These are phyloP conservation scores for Manacus vitellinus DNA, from an alignment of 2,113 vertebrate species.

Conservation along the genomic window DNA sequence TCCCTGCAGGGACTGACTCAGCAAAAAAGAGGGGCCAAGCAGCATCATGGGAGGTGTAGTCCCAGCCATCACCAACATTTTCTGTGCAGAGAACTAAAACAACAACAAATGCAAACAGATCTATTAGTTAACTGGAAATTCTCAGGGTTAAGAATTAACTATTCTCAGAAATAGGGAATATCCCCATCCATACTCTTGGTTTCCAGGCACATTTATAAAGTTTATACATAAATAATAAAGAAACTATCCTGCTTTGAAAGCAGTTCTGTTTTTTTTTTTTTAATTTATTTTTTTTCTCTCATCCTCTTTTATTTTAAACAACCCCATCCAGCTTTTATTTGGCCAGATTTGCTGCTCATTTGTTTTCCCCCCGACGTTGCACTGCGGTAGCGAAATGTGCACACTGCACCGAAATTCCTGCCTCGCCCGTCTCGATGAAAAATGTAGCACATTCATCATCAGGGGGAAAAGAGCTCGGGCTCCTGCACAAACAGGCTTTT, in stretches of 20 bases:
- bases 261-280: no score
- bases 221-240: background rate
- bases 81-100: background rate
- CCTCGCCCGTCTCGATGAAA: constrained; percentile 51
- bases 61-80: background rate
- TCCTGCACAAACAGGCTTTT: constrained; percentile 63
- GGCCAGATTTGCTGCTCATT: constrained; percentile 29
- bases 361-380: constrained; percentile 33
- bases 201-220: background rate
- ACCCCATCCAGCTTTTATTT: background rate
- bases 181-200: background rate
- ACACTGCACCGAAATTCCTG: constrained; percentile 31
- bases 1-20: background rate
- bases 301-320: background rate
- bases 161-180: background rate
- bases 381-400: background rate
- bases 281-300: background rate
- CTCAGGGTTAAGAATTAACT: background rate
- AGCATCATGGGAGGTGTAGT: background rate
- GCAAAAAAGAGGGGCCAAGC: background rate
- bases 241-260: background rate
- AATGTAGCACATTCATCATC: constrained; percentile 54
- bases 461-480: constrained; percentile 36
- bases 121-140: background rate
- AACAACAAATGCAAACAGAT: background rate